Percentiles rank a stretch among this genome's conserved stretches.
Evolutionary conservation across 2,113 vertebrate genomes (phyloP).

Genomic region (Ceyx melanurus): DNA sequence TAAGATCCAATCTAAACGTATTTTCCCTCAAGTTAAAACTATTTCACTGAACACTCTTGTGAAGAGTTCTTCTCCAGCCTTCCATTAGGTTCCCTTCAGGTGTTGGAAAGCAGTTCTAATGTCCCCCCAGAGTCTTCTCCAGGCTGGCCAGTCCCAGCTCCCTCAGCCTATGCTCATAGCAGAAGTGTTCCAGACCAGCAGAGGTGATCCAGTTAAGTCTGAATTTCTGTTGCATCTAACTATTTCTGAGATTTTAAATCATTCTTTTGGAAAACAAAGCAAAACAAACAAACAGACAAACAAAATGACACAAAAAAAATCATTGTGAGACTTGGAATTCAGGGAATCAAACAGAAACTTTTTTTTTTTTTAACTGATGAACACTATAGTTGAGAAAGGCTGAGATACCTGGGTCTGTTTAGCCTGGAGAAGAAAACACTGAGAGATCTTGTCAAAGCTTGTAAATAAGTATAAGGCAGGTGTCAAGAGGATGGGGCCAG

Average conservation of each 20-base stretch:
- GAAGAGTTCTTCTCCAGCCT: too few relatives aligned
- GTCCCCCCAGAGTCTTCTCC: too few relatives aligned
- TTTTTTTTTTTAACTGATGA: background rate
- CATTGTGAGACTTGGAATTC: background rate
- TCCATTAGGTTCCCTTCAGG: too few relatives aligned
- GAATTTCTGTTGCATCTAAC: background rate
- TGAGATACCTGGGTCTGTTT: background rate
- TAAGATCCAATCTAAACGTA: too few relatives aligned
- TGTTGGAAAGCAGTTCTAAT: too few relatives aligned
- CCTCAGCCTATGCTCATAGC: too few relatives aligned
- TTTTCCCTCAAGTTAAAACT: too few relatives aligned
- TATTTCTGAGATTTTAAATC: background rate
- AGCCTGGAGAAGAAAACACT: background rate
- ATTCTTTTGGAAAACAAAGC: background rate
- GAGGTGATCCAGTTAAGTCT: background rate
- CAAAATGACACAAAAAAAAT: background rate
- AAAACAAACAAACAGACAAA: background rate
- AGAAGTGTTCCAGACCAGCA: too few relatives aligned
- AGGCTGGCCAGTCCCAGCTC: too few relatives aligned
- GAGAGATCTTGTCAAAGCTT: background rate
- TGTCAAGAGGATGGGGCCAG: background rate
- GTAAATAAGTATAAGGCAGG: background rate
- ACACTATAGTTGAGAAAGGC: background rate
- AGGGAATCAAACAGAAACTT: background rate
- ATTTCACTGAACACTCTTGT: too few relatives aligned